These are phyloP conservation scores for Ictalurus punctatus DNA, from an alignment of 2,113 vertebrate species.

Conservation along the genomic window DNA sequence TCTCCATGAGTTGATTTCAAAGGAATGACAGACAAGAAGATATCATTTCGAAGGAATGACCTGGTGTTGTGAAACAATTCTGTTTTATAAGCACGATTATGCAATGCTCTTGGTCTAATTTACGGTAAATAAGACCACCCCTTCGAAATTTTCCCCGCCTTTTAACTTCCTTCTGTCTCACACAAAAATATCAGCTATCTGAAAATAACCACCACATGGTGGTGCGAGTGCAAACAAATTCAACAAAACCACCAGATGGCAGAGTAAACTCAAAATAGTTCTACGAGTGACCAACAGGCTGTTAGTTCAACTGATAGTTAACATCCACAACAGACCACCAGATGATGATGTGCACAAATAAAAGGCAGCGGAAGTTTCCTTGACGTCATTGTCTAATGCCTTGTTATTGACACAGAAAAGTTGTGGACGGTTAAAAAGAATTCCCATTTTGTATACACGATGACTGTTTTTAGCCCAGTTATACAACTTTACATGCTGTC, in stretches of 20 bases:
- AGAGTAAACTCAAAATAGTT: not conserved
- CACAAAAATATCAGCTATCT: not conserved
- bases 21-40: not conserved
- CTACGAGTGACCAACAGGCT: not conserved
- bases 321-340: not conserved
- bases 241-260: not conserved
- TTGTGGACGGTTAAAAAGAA: not conserved
- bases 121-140: not conserved
- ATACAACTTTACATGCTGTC: not conserved
- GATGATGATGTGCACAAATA: constrained; percentile 31
- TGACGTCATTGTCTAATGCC: not conserved
- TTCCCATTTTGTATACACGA: not conserved
- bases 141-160: not conserved
- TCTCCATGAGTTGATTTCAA: not conserved
- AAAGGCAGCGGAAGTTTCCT: not conserved
- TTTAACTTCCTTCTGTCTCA: not conserved
- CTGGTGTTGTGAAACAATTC: not conserved
- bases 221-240: not conserved
- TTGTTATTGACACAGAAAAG: not conserved
- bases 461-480: not conserved
- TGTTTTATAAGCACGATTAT: not conserved
- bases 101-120: not conserved
- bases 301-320: not conserved
- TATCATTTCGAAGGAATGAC: not conserved
- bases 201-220: constrained; percentile 21